Percentiles rank a stretch among this genome's conserved stretches.
These are phyloP conservation scores for Chelon labrosus DNA, from an alignment of 2,797 vertebrate species.

Conservation along the genomic window DNA sequence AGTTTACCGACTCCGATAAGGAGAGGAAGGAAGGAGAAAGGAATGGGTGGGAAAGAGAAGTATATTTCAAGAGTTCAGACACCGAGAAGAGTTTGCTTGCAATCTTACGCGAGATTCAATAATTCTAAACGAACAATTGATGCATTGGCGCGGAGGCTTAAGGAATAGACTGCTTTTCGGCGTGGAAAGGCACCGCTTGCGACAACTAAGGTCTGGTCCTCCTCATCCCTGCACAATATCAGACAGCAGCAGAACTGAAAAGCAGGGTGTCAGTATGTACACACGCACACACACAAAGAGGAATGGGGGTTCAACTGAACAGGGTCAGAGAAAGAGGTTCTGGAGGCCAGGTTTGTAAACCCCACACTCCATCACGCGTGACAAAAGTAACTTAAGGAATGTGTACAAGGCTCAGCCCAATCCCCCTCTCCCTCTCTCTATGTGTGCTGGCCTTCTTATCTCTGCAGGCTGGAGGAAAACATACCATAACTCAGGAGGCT, in stretches of 20 bases:
- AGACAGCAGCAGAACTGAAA: constrained; percentile 60
- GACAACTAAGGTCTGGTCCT: constrained; percentile 74
- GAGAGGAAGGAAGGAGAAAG: constrained; percentile 17
- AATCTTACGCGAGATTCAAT: constrained; percentile 57
- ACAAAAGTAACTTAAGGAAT: constrained; percentile 80
- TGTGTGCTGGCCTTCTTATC: constrained; percentile 53
- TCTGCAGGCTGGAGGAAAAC: constrained; percentile 53
- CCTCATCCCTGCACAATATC: constrained; percentile 76
- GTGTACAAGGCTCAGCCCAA: constrained; percentile 59
- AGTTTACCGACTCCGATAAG: constrained; percentile 60
- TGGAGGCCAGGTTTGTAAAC: constrained; percentile 74
- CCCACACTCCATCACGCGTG: constrained; percentile 74
- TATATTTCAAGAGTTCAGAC: constrained; percentile 40
- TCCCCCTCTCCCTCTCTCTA: constrained; percentile 24
- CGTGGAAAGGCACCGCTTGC: constrained; percentile 58
- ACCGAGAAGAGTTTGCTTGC: constrained; percentile 36
- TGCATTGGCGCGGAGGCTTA: constrained; percentile 59
- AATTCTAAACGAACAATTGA: constrained; percentile 69
- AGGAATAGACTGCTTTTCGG: constrained; percentile 52
- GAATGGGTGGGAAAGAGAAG: constrained; percentile 24
- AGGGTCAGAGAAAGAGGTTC: constrained; percentile 71
- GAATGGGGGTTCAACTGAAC: constrained; percentile 57
- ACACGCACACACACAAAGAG: constrained; percentile 28
- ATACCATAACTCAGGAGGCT: constrained; percentile 55
- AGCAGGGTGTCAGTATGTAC: constrained; percentile 52